Percentiles rank a stretch among this genome's conserved stretches.
Conservation (phyloP, 2,888 invertebrate species). For the Cloeon dipterum region DNA sequence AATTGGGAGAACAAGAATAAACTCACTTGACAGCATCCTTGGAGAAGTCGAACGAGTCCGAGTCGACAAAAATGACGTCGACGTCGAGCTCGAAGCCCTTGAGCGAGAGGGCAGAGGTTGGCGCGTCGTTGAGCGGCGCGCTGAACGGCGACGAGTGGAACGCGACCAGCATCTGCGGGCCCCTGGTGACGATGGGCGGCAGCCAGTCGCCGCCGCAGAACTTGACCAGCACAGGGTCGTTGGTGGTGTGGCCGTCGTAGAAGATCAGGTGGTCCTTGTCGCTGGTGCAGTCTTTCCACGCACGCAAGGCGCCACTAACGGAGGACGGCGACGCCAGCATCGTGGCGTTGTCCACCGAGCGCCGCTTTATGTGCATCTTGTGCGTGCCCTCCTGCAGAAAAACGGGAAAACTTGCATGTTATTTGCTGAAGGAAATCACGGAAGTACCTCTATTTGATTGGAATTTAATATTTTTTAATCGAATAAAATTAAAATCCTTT, state of each 20-base stretch:
- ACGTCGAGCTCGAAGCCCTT: slow-evolving; percentile 66
- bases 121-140: slow-evolving; percentile 41
- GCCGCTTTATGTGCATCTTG: slow-evolving; percentile 44
- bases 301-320: slow-evolving; percentile 33
- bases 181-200: slow-evolving; percentile 50
- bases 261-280: slow-evolving; percentile 57
- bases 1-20: neutral
- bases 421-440: too few species aligned
- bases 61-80: slow-evolving; percentile 72
- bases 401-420: too few species aligned
- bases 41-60: slow-evolving; percentile 65
- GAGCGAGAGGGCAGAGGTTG: slow-evolving; percentile 30
- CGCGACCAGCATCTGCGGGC: slow-evolving; percentile 66
- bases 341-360: slow-evolving; percentile 29
- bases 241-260: slow-evolving; percentile 61
- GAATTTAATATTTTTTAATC: too few species aligned
- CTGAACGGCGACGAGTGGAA: slow-evolving; percentile 70
- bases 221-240: slow-evolving; percentile 61
- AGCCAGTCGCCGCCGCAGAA: slow-evolving; percentile 77
- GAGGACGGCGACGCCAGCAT: slow-evolving; percentile 15
- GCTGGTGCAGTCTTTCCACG: slow-evolving; percentile 61
- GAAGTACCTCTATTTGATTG: too few species aligned
- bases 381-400: slow-evolving; percentile 53
- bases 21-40: slow-evolving; percentile 21
- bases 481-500: too few species aligned